phyloP scores from a whole-genome alignment of 2,888 invertebrate genomes.

The Syritta pipiens region DNA sequence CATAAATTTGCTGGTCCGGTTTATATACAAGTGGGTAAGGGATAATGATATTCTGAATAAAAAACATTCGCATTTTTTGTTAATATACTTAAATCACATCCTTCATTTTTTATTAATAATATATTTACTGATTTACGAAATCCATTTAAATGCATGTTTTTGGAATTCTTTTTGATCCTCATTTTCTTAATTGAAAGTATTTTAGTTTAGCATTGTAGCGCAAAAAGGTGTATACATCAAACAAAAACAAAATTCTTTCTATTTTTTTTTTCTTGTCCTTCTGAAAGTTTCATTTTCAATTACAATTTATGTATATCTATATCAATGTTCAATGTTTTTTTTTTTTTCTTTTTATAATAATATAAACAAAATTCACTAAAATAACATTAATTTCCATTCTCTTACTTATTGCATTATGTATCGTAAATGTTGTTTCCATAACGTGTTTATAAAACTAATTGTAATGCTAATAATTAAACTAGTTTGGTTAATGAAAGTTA shows the following conservation, averaged over 20 bases:
- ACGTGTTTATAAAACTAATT: conserved; percentile 31
- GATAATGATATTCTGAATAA: not conserved
- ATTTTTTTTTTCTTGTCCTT: conserved; percentile 9
- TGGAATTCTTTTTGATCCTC: not conserved
- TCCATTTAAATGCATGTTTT: conserved; percentile 4
- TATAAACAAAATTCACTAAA: conserved; percentile 39
- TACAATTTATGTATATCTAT: conserved; percentile 39
- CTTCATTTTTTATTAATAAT: conserved; percentile 47
- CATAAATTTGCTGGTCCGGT: too few relatives aligned
- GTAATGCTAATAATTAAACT: conserved; percentile 59
- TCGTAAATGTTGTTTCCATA: conserved; percentile 20
- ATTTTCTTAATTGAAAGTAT: conserved; percentile 40
- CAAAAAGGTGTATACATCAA: conserved; percentile 25
- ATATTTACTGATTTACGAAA: conserved; percentile 49
- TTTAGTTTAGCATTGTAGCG: conserved; percentile 52
- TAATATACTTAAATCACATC: conserved; percentile 64
- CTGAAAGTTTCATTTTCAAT: conserved; percentile 20
- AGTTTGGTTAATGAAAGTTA: conserved; percentile 52
- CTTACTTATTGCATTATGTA: conserved; percentile 33
- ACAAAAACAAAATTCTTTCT: conserved; percentile 31
- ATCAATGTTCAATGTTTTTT: not conserved
- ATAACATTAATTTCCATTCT: conserved; percentile 26
- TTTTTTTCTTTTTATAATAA: conserved; percentile 9
- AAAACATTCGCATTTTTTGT: conserved; percentile 12
- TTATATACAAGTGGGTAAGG: too few relatives aligned